phyloP scores from a whole-genome alignment of 1,140 invertebrate genomes.

The Ylistrum balloti region DNA sequence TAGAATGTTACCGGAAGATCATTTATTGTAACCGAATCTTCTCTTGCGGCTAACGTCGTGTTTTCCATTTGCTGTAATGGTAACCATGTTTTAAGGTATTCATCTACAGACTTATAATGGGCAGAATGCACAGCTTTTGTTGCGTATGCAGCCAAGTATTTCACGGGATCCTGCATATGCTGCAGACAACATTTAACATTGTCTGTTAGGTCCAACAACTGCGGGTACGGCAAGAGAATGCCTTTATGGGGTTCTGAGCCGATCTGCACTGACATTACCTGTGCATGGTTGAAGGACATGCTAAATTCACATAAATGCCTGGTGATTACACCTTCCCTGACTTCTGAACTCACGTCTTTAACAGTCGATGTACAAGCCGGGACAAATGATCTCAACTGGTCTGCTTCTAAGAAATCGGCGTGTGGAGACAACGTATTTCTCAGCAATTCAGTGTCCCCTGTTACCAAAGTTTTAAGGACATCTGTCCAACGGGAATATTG shows the following conservation, averaged over 20 bases:
- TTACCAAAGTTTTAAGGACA: slow-evolving; percentile 39
- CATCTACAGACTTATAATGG: slow-evolving; percentile 46
- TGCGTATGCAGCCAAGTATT: slow-evolving; percentile 57
- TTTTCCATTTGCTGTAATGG: slow-evolving; percentile 69
- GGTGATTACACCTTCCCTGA: slow-evolving; percentile 48
- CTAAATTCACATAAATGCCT: slow-evolving; percentile 55
- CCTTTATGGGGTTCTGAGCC: slow-evolving; percentile 58
- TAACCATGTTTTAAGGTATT: slow-evolving; percentile 62
- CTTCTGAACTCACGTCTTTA: slow-evolving; percentile 52
- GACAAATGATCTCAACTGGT: slow-evolving; percentile 46
- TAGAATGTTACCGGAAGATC: slow-evolving; percentile 42
- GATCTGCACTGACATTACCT: slow-evolving; percentile 62
- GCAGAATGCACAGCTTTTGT: slow-evolving; percentile 36
- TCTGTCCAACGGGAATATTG: slow-evolving; percentile 44
- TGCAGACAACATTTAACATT: slow-evolving; percentile 64
- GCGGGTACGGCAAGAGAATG: slow-evolving; percentile 56
- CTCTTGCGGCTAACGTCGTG: slow-evolving; percentile 52
- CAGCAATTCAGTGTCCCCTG: background rate
- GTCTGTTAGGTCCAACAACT: slow-evolving; percentile 61
- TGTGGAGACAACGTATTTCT: background rate
- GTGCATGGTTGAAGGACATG: slow-evolving; percentile 59
- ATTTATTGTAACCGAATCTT: slow-evolving; percentile 57
- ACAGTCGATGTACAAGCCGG: slow-evolving; percentile 37
- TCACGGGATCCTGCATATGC: slow-evolving; percentile 63
- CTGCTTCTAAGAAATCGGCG: background rate